Base-by-base conservation (phyloP, 23 tunicate genomes). In the Trididemnum clinides region DNA sequence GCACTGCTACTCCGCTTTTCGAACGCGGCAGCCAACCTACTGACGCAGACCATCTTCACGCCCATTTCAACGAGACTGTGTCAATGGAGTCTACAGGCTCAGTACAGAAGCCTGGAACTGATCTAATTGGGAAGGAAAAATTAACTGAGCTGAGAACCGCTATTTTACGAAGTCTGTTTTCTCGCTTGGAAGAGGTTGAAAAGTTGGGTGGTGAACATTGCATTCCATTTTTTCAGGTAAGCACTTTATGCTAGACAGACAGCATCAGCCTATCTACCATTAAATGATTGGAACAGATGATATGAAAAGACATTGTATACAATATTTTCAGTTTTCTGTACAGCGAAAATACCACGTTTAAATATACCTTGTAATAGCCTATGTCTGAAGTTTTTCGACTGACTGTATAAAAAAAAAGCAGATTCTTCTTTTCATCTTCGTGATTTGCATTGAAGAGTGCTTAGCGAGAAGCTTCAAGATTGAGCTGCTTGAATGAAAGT, bases 171-270 rank as follows among this genome's bases (percentile, higher is more conserved):
- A 57, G 82, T 21, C 72, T 94, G 36, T 79, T 89, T 36, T 36
- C 49, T 5, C 30, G 85, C 29, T 30, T 94, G 25, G 81, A 64
- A 10, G 92, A 85, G 33, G 84, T 94, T 34, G 86, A 82, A 35
- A 71, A 81, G 35, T 54, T 94, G 1, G 88, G 90, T 4, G 98
- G 98, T 25, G 90, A 94, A 63, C 85, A 82, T 4, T 59, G 91
- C 35, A 89, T 94, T 58, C 98, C 98, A 21, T 94, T 54, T 44
- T 94, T 94, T 58, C 98, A 94, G 86, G 98, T 94, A 38, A 25
- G 26, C 10, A 73, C 25, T 66, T 66, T 10, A 44, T 15, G 15
- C 15, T 44, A 15, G 54, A n/a, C 54, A 44, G 54, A 7, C 10
- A 15, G 10, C 15, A 15, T 44, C 15, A 44, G 54, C 54, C 15